Evolutionary conservation across 2,888 invertebrate genomes (phyloP).

Genomic region (Melikaiella ostensackeni): DNA sequence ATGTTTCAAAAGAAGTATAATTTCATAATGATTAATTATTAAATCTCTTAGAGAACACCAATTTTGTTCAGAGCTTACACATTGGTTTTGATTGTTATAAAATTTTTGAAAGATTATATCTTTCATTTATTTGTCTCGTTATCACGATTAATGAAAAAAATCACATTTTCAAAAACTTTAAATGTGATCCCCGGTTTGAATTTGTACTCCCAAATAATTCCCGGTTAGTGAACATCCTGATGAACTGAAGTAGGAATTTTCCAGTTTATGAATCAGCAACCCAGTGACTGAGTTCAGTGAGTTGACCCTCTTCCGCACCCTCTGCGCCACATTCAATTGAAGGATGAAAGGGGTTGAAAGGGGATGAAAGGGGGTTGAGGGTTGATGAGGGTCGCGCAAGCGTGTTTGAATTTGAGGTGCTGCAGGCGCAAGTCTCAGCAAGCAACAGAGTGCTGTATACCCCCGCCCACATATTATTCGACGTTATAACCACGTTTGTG

Average conservation of each 20-base stretch:
- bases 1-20: too few species aligned
- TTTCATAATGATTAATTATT: too few species aligned
- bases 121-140: too few species aligned
- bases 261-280: constrained; percentile 35
- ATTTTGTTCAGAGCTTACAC: too few species aligned
- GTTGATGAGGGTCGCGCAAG: constrained; percentile 53
- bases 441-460: constrained; percentile 75
- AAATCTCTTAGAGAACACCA: too few species aligned
- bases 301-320: constrained; percentile 19
- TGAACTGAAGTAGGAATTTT: constrained; percentile 18
- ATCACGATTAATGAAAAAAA: too few species aligned
- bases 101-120: too few species aligned
- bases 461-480: constrained; percentile 75
- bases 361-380: neutral
- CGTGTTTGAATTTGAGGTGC: constrained; percentile 59
- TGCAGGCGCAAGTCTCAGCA: constrained; percentile 67
- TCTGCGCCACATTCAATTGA: constrained; percentile 18
- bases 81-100: too few species aligned
- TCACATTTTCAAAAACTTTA: too few species aligned
- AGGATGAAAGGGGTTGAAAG: neutral
- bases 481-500: constrained; percentile 70
- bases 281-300: constrained; percentile 26
- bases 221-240: too few species aligned
- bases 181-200: too few species aligned
- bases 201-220: too few species aligned